These are phyloP conservation scores for Venturia canescens DNA, from an alignment of 1,140 invertebrate genomes.

Conservation along the genomic window DNA sequence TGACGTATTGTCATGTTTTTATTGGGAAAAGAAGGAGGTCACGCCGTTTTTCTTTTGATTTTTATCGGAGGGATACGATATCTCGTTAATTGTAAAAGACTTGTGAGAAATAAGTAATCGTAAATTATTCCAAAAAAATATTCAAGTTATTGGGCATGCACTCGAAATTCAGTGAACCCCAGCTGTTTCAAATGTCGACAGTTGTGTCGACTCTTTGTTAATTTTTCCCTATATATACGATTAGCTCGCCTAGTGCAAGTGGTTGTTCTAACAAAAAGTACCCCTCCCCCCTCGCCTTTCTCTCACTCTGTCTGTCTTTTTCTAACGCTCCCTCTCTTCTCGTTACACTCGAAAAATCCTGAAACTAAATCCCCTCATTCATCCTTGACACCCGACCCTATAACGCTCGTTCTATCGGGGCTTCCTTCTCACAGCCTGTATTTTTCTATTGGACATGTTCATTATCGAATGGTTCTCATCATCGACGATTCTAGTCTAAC, in stretches of 20 bases:
- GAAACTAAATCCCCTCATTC: slow-evolving; percentile 45
- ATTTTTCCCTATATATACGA: slow-evolving; percentile 66
- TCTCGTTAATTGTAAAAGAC: background rate
- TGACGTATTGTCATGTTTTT: slow-evolving; percentile 38
- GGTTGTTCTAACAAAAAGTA: slow-evolving; percentile 39
- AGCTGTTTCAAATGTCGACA: slow-evolving; percentile 64
- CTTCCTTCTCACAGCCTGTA: slow-evolving; percentile 57
- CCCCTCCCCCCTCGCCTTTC: slow-evolving; percentile 46
- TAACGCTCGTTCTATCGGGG: slow-evolving; percentile 47
- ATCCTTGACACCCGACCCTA: slow-evolving; percentile 51
- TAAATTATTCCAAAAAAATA: background rate
- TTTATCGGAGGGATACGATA: background rate
- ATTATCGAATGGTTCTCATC: slow-evolving; percentile 15
- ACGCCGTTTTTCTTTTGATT: slow-evolving; percentile 16
- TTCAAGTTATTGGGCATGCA: background rate
- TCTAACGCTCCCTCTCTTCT: slow-evolving; percentile 29
- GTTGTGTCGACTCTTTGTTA: slow-evolving; percentile 72
- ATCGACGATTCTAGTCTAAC: background rate
- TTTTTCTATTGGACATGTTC: slow-evolving; percentile 67
- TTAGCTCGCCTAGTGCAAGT: slow-evolving; percentile 56
- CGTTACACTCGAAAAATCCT: slow-evolving; percentile 41
- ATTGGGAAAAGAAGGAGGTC: background rate
- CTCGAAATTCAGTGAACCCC: slow-evolving; percentile 63
- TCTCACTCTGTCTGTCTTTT: slow-evolving; percentile 43
- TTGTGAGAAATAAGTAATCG: background rate